Evolutionary conservation across 2,113 vertebrate genomes (phyloP).

Genomic region (Onychostruthus taczanowskii): DNA sequence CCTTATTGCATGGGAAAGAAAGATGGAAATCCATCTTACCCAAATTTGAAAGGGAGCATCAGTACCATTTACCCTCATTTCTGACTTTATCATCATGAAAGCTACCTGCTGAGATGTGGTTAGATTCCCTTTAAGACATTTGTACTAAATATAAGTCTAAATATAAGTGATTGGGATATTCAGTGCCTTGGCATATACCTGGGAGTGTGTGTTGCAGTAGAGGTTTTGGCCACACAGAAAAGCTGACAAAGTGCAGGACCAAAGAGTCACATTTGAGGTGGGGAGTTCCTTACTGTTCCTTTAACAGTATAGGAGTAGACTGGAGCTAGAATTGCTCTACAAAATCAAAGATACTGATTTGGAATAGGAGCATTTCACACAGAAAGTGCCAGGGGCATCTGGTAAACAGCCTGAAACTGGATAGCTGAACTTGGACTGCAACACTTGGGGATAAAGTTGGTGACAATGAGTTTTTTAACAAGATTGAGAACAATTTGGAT

Average conservation of each 20-base stretch:
- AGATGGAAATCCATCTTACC: not conserved
- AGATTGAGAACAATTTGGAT: not conserved
- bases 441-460: not conserved
- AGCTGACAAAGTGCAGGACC: not conserved
- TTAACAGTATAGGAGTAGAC: not conserved
- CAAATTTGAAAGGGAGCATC: not conserved
- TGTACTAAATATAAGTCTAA: not conserved
- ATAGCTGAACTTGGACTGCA: not conserved
- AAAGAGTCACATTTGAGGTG: not conserved
- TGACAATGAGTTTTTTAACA: not conserved
- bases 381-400: not conserved
- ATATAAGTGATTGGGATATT: not conserved
- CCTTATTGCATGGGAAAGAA: not conserved
- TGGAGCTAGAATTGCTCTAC: not conserved
- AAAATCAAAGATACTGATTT: not conserved
- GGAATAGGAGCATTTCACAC: not conserved
- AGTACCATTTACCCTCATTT: not conserved
- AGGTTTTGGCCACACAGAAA: not conserved
- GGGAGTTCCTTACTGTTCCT: not conserved
- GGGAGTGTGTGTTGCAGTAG: not conserved
- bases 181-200: not conserved
- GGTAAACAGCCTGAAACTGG: not conserved
- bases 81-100: not conserved
- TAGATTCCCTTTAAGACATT: not conserved
- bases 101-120: not conserved